These are phyloP conservation scores for Periplaneta americana DNA, from an alignment of 1,140 invertebrate genomes.

Conservation along the genomic window DNA sequence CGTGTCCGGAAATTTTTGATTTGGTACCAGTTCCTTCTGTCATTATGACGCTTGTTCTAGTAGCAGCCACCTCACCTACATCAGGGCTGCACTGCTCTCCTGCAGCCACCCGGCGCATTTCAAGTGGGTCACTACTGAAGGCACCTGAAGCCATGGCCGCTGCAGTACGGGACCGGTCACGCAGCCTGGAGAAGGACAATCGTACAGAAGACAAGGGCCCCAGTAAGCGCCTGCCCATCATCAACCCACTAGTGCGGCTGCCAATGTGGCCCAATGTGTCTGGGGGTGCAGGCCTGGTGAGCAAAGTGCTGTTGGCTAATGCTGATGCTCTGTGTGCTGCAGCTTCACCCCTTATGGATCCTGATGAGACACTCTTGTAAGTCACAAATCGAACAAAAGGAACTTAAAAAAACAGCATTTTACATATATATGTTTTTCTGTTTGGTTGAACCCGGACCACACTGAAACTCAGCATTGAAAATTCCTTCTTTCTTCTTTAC, in stretches of 20 bases:
- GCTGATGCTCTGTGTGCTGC: slow-evolving; percentile 95
- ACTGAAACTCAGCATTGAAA: too few species aligned
- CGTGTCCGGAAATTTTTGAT: too few species aligned
- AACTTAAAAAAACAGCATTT: too few species aligned
- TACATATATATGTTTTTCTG: too few species aligned
- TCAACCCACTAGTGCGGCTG: slow-evolving; percentile 79
- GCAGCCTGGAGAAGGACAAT: slow-evolving; percentile 22
- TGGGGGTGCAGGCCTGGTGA: slow-evolving; percentile 63
- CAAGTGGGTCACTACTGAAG: slow-evolving; percentile 70
- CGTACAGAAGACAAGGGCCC: slow-evolving; percentile 38
- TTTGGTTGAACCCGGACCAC: too few species aligned
- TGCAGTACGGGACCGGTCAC: slow-evolving; percentile 7
- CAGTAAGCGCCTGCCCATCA: slow-evolving; percentile 76
- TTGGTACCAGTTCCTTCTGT: too few species aligned
- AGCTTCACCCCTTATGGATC: slow-evolving; percentile 88
- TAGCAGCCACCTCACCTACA: neutral
- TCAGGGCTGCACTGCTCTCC: slow-evolving; percentile 43
- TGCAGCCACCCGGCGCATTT: slow-evolving; percentile 69
- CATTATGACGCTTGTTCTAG: too few species aligned
- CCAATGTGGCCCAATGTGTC: slow-evolving; percentile 72
- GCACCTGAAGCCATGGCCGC: slow-evolving; percentile 42
- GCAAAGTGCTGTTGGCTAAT: slow-evolving; percentile 88
- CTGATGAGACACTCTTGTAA: slow-evolving; percentile 78
- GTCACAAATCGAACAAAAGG: too few species aligned
- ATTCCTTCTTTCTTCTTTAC: too few species aligned